A percentile compares a stretch with the other conserved stretches of the same genome.
Conservation (phyloP, 2,888 invertebrate species). For the Polia nebulosa region DNA sequence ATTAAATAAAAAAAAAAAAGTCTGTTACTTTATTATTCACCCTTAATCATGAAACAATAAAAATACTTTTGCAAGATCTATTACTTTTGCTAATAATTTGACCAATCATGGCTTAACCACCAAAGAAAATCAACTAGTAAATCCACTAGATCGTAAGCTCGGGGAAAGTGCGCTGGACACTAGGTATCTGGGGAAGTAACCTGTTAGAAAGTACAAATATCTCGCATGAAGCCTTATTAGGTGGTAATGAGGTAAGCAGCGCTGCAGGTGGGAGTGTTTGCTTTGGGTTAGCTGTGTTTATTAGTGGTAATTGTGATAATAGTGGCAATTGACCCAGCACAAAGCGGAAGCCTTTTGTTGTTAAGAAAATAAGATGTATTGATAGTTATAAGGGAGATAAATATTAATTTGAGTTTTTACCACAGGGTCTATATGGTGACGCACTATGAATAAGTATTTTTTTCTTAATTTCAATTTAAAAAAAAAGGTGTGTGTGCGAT, state of each 20-base stretch:
- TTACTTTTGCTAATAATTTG: too few species aligned
- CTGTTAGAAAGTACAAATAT: conserved; percentile 57
- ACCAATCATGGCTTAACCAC: neutral
- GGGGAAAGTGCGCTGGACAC: conserved; percentile 51
- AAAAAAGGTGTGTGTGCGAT: too few species aligned
- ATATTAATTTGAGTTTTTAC: too few species aligned
- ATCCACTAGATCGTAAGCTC: conserved; percentile 22
- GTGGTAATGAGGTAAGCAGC: conserved; percentile 28
- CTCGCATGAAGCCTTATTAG: conserved; percentile 42
- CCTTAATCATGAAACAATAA: too few species aligned
- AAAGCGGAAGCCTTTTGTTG: neutral
- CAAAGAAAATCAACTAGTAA: conserved; percentile 21
- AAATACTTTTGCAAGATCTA: too few species aligned
- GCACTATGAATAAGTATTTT: too few species aligned
- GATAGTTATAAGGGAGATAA: too few species aligned
- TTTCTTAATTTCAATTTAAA: too few species aligned
- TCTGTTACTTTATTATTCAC: too few species aligned
- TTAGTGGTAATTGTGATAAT: neutral
- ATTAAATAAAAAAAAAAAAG: too few species aligned
- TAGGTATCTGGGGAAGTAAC: conserved; percentile 29
- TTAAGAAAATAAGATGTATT: too few species aligned
- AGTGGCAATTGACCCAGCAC: neutral
- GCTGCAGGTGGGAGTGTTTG: conserved; percentile 1
- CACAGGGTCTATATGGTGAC: too few species aligned
- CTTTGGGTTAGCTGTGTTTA: conserved; percentile 8